These are phyloP conservation scores for Thalpophila matura DNA, from an alignment of 2,888 invertebrate genomes.

Conservation along the genomic window DNA sequence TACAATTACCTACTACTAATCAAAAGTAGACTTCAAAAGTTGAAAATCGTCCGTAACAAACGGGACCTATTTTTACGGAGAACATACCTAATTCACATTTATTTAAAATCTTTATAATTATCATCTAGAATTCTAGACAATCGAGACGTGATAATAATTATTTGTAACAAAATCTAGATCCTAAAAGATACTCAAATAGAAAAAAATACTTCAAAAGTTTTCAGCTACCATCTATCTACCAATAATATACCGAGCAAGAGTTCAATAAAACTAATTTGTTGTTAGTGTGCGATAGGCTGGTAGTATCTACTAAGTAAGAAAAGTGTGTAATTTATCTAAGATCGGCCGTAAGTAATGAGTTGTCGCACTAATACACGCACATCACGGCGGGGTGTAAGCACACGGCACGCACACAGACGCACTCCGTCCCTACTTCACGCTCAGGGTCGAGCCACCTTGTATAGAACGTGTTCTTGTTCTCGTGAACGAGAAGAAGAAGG, in stretches of 20 bases:
- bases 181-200: not conserved
- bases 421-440: slow-evolving; percentile 41
- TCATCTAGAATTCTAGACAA: not conserved
- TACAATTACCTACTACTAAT: too few relatives aligned
- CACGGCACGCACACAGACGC: slow-evolving; percentile 41
- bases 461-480: slow-evolving; percentile 22
- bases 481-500: not conserved
- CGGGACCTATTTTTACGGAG: too few relatives aligned
- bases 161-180: not conserved
- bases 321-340: slow-evolving; percentile 81
- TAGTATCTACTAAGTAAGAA: slow-evolving; percentile 65
- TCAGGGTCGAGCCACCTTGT: slow-evolving; percentile 42
- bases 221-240: slow-evolving; percentile 25
- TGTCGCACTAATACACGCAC: slow-evolving; percentile 75
- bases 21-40: too few relatives aligned
- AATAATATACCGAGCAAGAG: slow-evolving; percentile 49
- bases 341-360: slow-evolving; percentile 84
- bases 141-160: not conserved
- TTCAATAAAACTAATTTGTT: slow-evolving; percentile 67
- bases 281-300: slow-evolving; percentile 60
- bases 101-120: not conserved
- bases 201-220: slow-evolving; percentile 9
- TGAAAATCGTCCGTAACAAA: not conserved
- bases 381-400: slow-evolving; percentile 58
- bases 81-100: not conserved